Evolutionary conservation across 2,113 vertebrate species (phyloP).

Genomic region (Chlamydotis undulata): DNA sequence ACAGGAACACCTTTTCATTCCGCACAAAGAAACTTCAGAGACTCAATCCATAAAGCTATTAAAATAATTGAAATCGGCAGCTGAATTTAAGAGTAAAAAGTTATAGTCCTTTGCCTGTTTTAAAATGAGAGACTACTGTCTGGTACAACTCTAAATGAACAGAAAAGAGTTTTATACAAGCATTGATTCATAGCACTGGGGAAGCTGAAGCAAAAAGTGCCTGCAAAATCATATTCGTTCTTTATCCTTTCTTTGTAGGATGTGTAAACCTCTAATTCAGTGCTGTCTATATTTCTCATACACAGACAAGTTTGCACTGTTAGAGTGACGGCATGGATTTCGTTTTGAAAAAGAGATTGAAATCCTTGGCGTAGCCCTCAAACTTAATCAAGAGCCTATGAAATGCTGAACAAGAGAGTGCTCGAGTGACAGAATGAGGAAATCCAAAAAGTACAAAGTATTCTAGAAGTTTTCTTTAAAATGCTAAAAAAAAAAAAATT

Average conservation of each 20-base stretch:
- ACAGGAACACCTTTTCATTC: background rate
- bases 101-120: background rate
- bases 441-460: background rate
- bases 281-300: background rate
- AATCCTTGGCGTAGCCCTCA: background rate
- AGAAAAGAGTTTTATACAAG: background rate
- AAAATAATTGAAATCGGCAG: background rate
- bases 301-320: background rate
- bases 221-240: background rate
- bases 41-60: background rate
- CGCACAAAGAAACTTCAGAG: background rate
- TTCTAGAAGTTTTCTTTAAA: background rate
- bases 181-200: background rate
- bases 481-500: background rate
- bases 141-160: background rate
- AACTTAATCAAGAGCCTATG: background rate
- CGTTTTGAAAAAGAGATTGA: background rate
- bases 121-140: background rate
- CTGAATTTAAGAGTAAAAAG: background rate
- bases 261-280: background rate
- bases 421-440: background rate
- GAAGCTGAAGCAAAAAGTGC: background rate
- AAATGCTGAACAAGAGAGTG: background rate
- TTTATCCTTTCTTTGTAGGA: background rate
- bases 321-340: background rate